These are phyloP conservation scores for Chaetogeoica ovagalla DNA, from an alignment of 2,888 invertebrate genomes.

Conservation along the genomic window DNA sequence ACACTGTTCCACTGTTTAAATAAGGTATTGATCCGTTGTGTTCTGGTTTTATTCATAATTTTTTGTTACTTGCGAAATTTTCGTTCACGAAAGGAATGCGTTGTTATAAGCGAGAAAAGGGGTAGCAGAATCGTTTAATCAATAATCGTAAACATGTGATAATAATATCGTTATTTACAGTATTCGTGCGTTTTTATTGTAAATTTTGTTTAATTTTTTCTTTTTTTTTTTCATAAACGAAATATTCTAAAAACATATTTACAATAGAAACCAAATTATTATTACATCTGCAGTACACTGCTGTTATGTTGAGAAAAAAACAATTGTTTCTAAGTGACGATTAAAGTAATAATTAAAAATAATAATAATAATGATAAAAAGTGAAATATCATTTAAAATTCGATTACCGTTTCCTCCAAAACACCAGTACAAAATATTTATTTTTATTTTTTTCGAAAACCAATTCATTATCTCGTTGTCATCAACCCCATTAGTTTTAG, in stretches of 20 bases:
- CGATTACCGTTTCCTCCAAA: conserved; percentile 32
- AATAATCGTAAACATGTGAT: neutral
- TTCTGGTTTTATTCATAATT: conserved; percentile 18
- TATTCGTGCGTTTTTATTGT: conserved; percentile 26
- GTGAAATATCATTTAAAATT: neutral
- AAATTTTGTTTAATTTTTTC: conserved; percentile 1
- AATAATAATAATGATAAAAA: neutral
- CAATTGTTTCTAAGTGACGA: conserved; percentile 8
- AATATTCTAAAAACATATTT: conserved; percentile 2
- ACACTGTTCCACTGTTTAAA: conserved; percentile 45
- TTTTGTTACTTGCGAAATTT: conserved; percentile 6
- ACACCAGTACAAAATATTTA: conserved; percentile 47
- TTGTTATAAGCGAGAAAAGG: neutral
- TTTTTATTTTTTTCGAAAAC: conserved; percentile 20
- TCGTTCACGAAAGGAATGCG: neutral
- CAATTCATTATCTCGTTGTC: conserved; percentile 12
- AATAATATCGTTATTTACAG: conserved; percentile 20
- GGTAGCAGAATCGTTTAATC: neutral
- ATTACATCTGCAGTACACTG: conserved; percentile 8
- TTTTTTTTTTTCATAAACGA: neutral
- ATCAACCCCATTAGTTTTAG: conserved; percentile 37
- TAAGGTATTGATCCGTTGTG: conserved; percentile 12
- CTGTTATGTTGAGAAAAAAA: too few species aligned
- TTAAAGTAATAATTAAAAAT: neutral
- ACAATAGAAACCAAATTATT: neutral